Evolutionary conservation across 2,113 vertebrate genomes (phyloP), one percentile per base, ranked within the genome.

Genomic region (Zapus hudsonius): DNA sequence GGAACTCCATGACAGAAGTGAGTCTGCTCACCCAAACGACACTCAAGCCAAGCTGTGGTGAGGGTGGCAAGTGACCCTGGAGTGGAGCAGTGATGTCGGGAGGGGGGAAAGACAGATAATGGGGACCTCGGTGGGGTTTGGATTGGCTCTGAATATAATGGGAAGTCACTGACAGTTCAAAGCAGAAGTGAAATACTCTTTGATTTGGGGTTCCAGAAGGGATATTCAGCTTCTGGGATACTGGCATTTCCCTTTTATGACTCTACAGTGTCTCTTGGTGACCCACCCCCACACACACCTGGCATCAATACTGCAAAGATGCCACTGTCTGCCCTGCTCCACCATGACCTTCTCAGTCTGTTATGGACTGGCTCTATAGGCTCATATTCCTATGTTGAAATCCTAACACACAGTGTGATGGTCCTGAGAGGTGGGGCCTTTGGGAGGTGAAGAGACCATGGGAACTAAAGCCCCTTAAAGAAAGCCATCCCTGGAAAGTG

Each of bases 11-110:
- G 25, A 19, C 40, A 2, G 2, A 59, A 36, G 23, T 23, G 2
- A 0, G 5, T 4, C 38, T 42, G 33, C 25, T 29, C 38, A n/a
- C 42, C 8, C 3, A 47, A 74, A 38, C 57, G 23, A 70, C 2
- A 3, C 19, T 2, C 70, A 0, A 3, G 1, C 40, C 6, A 0
- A 1, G 47, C 38, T 19, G 55, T 29, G 69, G 75, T 12, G n/a
- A 10, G 0, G 1, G 36, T 2, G 38, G 44, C 3, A 2, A 61
- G 38, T 13, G 29, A 36, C 5, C 10, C 76, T 82, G 20, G 29
- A 57, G 36, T 0, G 38, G 16, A 31, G 40, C 20, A 42, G 29
- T 0, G 27, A 33, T 16, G 44, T 40, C 2, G 3, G 61, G 22
- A 64, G 47, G 22, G 13, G 20, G 23, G 52, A 19, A 57, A 2